Conservation (phyloP, 2,888 invertebrate genomes). For the Dastarcus helophoroides region DNA sequence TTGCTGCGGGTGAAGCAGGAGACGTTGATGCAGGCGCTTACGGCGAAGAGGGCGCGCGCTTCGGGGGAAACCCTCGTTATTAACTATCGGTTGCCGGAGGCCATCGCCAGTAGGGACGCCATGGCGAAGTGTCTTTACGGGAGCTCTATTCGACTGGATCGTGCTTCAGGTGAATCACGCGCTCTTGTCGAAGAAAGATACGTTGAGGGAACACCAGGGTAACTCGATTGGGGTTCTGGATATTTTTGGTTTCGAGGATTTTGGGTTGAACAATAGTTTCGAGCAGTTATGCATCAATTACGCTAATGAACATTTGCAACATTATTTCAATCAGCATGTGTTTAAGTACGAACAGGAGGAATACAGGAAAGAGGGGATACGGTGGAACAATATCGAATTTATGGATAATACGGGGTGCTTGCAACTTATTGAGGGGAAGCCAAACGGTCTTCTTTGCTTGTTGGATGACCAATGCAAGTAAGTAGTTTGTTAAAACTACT, state of each 20-base stretch:
- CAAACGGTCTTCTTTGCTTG: conserved; percentile 78
- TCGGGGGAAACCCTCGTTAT: conserved; percentile 86
- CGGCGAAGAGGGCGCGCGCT: conserved; percentile 73
- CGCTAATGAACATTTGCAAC: conserved; percentile 93
- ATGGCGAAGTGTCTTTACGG: conserved; percentile 96
- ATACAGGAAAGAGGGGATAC: conserved; percentile 83
- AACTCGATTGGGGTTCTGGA: conserved; percentile 91
- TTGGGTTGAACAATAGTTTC: conserved; percentile 80
- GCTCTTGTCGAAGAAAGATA: conserved; percentile 80
- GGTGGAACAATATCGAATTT: conserved; percentile 93
- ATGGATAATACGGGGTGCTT: conserved; percentile 92
- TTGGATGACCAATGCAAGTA: conserved; percentile 96
- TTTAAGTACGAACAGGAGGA: conserved; percentile 97
- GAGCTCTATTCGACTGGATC: conserved; percentile 95
- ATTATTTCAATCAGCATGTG: conserved; percentile 96
- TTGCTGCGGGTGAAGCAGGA: conserved; percentile 81
- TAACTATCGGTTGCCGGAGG: conserved; percentile 78
- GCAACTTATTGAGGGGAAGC: conserved; percentile 84
- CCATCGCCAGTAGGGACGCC: conserved; percentile 84
- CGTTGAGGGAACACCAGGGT: conserved; percentile 74
- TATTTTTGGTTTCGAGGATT: conserved; percentile 96
- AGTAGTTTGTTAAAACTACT: too few species aligned
- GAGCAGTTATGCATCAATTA: conserved; percentile 97
- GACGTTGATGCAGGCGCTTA: conserved; percentile 78
- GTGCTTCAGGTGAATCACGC: conserved; percentile 94